Evolutionary conservation across 2,888 invertebrate species (phyloP), one percentile per base, ranked within the genome.

Genomic region (Drosophila picticornis): DNA sequence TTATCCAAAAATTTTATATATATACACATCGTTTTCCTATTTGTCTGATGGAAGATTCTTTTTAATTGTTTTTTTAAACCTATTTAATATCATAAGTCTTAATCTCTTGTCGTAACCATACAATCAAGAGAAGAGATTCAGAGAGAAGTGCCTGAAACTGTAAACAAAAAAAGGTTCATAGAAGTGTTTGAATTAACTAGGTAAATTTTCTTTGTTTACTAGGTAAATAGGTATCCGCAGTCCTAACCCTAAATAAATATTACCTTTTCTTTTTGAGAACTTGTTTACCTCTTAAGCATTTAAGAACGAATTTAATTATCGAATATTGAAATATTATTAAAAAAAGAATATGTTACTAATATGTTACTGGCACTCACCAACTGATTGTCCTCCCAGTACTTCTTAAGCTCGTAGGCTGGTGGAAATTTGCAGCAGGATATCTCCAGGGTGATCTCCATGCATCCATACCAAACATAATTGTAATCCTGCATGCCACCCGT

Each of bases 341-440:
- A n/a, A 40, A 40, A 40, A 40, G 10, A n/a, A 40, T 22, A 43
- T 53, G 32, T 25, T 13, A 16, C 32, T 22, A 16, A 34, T 16
- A 25, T 36, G 4, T 56, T 13, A 16, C 13, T n/a, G 11, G 13
- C 11, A 62, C 94, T 93, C 92, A 97, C 97, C 94, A 96, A 95
- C 93, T 96, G 96, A 94, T 99, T 98, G 82, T 98, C 97, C 76
- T 96, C 95, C 98, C 98, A 99, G 92, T 97, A 97, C 81, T 96
- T 95, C 29, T 95, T 95, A 55, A 99, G 94, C 91, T 97, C 96
- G 71, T 95, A 95, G 0, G 96, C 96, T 0, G 96, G 96, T 4
- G 99, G 99, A 93, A 96, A 98, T 94, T 98, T 99, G 94, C 98
- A 99, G 93, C 99, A 99, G 0, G 98, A 97, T 65, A 99, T 95